phyloP scores from a whole-genome alignment of 2,113 vertebrate species.

The Datnioides undecimradiatus region DNA sequence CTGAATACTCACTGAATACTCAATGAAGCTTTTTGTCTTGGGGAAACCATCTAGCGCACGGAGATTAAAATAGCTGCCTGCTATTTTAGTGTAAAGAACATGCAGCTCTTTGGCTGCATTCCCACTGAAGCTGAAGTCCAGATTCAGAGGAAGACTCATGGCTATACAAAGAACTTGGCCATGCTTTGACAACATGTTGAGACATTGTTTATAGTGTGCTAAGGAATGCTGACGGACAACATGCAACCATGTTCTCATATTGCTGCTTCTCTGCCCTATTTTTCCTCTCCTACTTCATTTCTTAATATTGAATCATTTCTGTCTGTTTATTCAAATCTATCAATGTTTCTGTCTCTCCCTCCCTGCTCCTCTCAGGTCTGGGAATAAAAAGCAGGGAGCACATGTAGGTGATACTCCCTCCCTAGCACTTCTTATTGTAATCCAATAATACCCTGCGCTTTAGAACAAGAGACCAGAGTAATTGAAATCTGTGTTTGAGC shows the following conservation, averaged over 20 bases:
- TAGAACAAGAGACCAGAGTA: slow-evolving; percentile 37
- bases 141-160: slow-evolving; percentile 51
- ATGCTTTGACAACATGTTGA: slow-evolving; percentile 68
- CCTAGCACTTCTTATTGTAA: slow-evolving; percentile 38
- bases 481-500: slow-evolving; percentile 60
- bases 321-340: slow-evolving; percentile 26
- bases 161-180: slow-evolving; percentile 64
- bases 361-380: slow-evolving; percentile 22
- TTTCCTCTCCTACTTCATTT: neutral
- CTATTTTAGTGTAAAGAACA: slow-evolving; percentile 74
- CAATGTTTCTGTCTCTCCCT: neutral
- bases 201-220: slow-evolving; percentile 63
- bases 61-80: slow-evolving; percentile 74
- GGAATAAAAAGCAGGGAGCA: slow-evolving; percentile 30
- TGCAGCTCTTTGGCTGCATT: slow-evolving; percentile 68
- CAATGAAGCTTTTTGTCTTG: slow-evolving; percentile 66
- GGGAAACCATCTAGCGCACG: slow-evolving; percentile 47
- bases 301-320: slow-evolving; percentile 20
- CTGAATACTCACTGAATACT: slow-evolving; percentile 58
- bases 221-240: slow-evolving; percentile 63
- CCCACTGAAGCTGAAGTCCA: slow-evolving; percentile 58
- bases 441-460: slow-evolving; percentile 49
- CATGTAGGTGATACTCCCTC: slow-evolving; percentile 39
- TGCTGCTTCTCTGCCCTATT: slow-evolving; percentile 3
- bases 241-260: slow-evolving; percentile 39